Conservation (phyloP, 2,113 vertebrate genomes). For the Rostratula benghalensis region DNA sequence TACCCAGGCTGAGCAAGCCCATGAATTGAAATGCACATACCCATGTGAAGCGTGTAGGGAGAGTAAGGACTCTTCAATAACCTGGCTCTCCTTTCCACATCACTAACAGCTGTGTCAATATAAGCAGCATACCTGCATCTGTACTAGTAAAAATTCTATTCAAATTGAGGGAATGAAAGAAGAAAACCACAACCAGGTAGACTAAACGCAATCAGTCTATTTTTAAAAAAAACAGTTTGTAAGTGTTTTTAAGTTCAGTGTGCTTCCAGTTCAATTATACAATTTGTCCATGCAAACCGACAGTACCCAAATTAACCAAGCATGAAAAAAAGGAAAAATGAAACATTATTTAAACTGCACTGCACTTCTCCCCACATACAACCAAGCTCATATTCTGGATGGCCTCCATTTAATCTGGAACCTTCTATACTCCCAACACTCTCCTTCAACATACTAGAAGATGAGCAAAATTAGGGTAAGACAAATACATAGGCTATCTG, state of each 20-base stretch:
- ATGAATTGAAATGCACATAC: not conserved
- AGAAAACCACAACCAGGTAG: not conserved
- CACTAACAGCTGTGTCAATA: not conserved
- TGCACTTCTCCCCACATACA: not conserved
- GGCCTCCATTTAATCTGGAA: not conserved
- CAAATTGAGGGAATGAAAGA: not conserved
- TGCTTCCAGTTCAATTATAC: not conserved
- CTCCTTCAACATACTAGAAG: not conserved
- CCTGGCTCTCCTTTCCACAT: not conserved
- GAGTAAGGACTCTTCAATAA: not conserved
- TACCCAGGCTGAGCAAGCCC: not conserved
- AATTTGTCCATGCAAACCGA: not conserved
- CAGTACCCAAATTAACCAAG: not conserved
- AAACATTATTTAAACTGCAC: not conserved
- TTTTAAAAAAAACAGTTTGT: not conserved
- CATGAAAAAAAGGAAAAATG: not conserved
- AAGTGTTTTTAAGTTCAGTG: not conserved
- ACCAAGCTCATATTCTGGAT: not conserved
- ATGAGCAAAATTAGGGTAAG: no score
- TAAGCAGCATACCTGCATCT: not conserved
- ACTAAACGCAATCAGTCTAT: not conserved
- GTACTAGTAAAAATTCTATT: not conserved
- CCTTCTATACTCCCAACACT: not conserved
- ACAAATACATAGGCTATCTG: not conserved
- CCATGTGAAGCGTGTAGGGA: not conserved